These are phyloP conservation scores for Lepidostoma basale DNA, from an alignment of 1,140 invertebrate species.

Conservation along the genomic window DNA sequence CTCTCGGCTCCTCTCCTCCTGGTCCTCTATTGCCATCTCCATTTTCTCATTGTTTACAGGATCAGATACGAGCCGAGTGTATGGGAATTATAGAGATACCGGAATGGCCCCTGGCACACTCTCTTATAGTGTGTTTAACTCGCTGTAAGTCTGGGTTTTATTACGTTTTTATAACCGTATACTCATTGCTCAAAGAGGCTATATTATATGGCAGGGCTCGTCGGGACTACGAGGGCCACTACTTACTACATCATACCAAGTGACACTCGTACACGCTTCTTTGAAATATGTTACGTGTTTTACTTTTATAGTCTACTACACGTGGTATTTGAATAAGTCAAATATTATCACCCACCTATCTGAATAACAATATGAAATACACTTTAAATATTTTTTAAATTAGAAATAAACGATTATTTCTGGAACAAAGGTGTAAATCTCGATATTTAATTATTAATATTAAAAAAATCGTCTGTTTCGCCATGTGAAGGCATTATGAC, in stretches of 20 bases:
- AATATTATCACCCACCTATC: too few species aligned
- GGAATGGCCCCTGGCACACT: constrained; percentile 43
- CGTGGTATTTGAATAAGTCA: too few species aligned
- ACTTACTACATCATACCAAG: constrained; percentile 8
- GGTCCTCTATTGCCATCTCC: constrained; percentile 36
- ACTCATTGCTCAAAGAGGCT: constrained; percentile 33
- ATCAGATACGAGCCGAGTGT: constrained; percentile 39
- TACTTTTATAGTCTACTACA: too few species aligned
- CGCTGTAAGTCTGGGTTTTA: constrained; percentile 47
- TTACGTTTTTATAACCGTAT: constrained; percentile 44
- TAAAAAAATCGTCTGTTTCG: too few species aligned
- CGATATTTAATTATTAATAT: too few species aligned
- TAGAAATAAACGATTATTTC: too few species aligned
- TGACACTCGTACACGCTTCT: background rate
- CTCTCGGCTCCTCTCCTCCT: constrained; percentile 26
- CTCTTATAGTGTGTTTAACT: constrained; percentile 48
- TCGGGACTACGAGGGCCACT: background rate
- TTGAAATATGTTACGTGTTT: background rate
- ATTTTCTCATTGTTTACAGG: constrained; percentile 37
- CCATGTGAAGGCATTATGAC: too few species aligned
- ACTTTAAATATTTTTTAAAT: too few species aligned
- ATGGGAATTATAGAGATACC: constrained; percentile 44
- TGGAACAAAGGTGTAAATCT: too few species aligned
- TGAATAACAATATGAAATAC: too few species aligned
- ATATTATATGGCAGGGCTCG: constrained; percentile 18